Percentiles rank a stretch among this genome's conserved stretches.
These are phyloP conservation scores for Labia minor DNA, from an alignment of 2,888 invertebrate species.

Conservation along the genomic window DNA sequence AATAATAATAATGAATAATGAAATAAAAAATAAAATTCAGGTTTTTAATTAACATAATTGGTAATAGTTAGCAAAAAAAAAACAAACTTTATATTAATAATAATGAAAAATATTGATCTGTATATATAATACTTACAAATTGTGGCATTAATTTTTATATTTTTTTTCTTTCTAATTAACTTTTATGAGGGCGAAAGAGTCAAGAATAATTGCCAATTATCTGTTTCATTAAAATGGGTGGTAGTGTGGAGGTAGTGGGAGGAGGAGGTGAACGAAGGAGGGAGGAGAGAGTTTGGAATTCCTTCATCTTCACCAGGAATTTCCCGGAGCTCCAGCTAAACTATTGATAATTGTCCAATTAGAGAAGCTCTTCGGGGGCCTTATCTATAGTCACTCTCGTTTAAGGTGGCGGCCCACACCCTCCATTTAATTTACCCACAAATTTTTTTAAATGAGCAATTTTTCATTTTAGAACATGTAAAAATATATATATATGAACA, in stretches of 20 bases:
- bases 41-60: too few species aligned
- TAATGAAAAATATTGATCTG: too few species aligned
- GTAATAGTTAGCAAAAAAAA: too few species aligned
- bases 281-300: background rate
- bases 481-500: too few species aligned
- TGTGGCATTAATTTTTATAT: background rate
- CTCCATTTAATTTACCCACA: background rate
- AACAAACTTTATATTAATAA: too few species aligned
- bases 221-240: constrained; percentile 8
- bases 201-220: background rate
- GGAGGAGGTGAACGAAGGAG: too few species aligned
- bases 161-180: constrained; percentile 1
- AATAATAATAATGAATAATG: too few species aligned
- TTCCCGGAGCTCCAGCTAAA: background rate
- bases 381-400: background rate
- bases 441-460: constrained; percentile 13
- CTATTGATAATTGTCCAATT: constrained; percentile 5
- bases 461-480: background rate
- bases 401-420: background rate
- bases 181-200: background rate
- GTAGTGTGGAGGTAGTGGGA: too few species aligned
- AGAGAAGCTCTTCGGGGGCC: background rate
- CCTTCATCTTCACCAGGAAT: background rate
- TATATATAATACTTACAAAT: background rate
- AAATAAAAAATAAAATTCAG: too few species aligned